Percentiles rank a stretch among this genome's conserved stretches.
Evolutionary conservation across 2,113 vertebrate genomes (phyloP).

Genomic region (Alouatta palliata): DNA sequence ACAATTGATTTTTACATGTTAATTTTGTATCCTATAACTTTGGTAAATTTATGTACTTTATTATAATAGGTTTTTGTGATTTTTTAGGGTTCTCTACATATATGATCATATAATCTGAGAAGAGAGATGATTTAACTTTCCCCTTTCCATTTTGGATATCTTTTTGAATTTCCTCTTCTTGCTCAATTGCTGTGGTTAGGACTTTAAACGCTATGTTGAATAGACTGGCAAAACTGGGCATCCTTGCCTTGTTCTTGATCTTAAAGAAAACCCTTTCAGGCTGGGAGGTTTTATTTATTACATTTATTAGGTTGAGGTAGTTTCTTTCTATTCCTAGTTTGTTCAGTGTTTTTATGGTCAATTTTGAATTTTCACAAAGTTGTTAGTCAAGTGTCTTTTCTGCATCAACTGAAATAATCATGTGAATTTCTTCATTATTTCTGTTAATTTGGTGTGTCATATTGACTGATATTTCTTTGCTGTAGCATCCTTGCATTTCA

Average conservation of each 20-base stretch:
- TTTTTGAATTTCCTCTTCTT: neutral
- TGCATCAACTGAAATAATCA: neutral
- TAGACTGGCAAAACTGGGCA: neutral
- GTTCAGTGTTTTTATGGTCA: neutral
- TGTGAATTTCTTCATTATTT: neutral
- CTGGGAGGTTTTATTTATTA: neutral
- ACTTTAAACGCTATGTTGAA: neutral
- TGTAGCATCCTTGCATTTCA: neutral
- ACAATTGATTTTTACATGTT: neutral
- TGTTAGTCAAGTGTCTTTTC: neutral
- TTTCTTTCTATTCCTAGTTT: neutral
- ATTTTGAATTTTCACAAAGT: neutral
- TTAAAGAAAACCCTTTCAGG: neutral
- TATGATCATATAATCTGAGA: neutral
- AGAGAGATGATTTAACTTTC: neutral
- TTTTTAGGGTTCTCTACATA: neutral
- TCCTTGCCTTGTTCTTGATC: neutral
- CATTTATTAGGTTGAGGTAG: neutral
- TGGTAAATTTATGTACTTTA: neutral
- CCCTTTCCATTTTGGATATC: neutral
- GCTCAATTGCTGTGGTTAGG: neutral
- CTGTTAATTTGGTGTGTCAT: neutral
- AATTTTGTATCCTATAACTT: neutral
- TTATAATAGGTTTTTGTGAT: neutral
- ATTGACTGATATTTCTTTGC: neutral